A percentile compares a stretch with the other conserved stretches of the same genome.
These are phyloP conservation scores for Ochlodes sylvanus DNA, from an alignment of 2,888 invertebrate species.

Conservation along the genomic window DNA sequence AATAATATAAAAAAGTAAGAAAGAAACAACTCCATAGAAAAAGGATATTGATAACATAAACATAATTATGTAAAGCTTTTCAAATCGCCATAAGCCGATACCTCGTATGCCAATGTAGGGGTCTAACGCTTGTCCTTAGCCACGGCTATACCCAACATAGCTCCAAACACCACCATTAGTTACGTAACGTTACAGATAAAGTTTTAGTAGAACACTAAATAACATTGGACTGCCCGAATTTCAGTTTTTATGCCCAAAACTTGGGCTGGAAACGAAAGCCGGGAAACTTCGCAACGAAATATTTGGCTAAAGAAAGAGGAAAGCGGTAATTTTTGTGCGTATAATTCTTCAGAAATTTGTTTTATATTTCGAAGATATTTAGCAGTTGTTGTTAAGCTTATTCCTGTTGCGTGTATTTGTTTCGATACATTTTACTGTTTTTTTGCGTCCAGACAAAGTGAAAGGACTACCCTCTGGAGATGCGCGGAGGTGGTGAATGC, in stretches of 20 bases:
- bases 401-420: neutral
- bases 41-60: too few relatives aligned
- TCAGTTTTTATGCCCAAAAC: constrained; percentile 36
- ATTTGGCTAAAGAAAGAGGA: constrained; percentile 18
- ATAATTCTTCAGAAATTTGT: constrained; percentile 29
- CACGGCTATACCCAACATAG: neutral
- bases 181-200: constrained; percentile 34
- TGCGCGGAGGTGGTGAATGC: too few relatives aligned
- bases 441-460: too few relatives aligned
- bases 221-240: constrained; percentile 33
- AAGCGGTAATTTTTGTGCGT: constrained; percentile 27
- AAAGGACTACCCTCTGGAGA: too few relatives aligned
- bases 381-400: neutral
- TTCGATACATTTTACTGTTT: neutral
- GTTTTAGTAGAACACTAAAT: constrained; percentile 32
- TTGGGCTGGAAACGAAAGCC: constrained; percentile 21
- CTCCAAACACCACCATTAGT: constrained; percentile 4
- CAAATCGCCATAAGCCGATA: neutral
- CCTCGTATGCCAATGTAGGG: neutral
- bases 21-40: too few relatives aligned
- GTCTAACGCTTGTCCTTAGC: neutral
- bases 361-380: constrained; percentile 26
- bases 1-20: too few relatives aligned
- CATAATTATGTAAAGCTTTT: neutral
- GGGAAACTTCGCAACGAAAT: constrained; percentile 21